These are phyloP conservation scores for Ophiothrix spiculata DNA, from an alignment of 35 echinoderm and acorn worm genomes.

Conservation along the genomic window DNA sequence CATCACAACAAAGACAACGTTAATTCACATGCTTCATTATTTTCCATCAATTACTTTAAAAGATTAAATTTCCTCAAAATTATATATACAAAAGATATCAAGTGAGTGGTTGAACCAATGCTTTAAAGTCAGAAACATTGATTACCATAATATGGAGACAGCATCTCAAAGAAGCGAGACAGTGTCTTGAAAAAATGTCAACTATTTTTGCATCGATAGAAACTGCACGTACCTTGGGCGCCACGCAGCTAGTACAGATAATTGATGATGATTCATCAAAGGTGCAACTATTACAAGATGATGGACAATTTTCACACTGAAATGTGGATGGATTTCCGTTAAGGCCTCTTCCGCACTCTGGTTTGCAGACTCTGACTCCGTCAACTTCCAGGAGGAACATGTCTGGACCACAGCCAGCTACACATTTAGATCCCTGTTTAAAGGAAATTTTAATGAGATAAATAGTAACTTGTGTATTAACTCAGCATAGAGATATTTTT, in stretches of 20 bases:
- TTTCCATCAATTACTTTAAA: too few relatives aligned
- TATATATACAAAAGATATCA: too few relatives aligned
- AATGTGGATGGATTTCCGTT: conserved; percentile 26
- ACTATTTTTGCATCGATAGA: too few relatives aligned
- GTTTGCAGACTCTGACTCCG: conserved; percentile 3
- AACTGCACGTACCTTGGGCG: conserved; percentile 56
- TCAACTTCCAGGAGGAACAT: conserved; percentile 50
- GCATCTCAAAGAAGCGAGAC: too few relatives aligned
- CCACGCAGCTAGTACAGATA: conserved; percentile 34
- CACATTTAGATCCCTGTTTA: conserved; percentile 44
- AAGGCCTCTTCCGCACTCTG: conserved; percentile 24
- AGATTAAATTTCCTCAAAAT: too few relatives aligned
- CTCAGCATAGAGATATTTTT: neutral
- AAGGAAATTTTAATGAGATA: neutral
- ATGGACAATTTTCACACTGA: conserved; percentile 15
- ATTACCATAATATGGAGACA: too few relatives aligned
- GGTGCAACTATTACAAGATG: conserved; percentile 23
- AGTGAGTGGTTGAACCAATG: too few relatives aligned
- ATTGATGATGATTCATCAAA: neutral
- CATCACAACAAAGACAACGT: too few relatives aligned
- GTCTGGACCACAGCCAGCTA: conserved; percentile 43
- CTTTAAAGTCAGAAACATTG: too few relatives aligned
- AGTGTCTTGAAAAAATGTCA: too few relatives aligned
- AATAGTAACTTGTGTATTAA: neutral
- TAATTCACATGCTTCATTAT: too few relatives aligned